phyloP scores from a whole-genome alignment of 2,797 vertebrate genomes.

The Cossypha heuglini region DNA sequence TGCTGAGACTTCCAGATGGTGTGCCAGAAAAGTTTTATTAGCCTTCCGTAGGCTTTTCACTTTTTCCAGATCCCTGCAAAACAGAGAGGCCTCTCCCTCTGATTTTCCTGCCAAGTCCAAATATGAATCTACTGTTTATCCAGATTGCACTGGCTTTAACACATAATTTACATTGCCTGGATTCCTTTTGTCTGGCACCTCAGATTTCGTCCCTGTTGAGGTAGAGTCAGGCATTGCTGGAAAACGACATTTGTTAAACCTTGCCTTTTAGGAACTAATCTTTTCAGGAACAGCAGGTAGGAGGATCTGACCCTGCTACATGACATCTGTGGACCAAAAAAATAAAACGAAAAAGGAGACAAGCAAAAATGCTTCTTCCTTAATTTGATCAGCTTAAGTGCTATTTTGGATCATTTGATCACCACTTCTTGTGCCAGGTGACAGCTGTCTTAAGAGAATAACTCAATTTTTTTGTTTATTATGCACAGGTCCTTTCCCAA shows the following conservation, averaged over 20 bases:
- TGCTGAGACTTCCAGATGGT: not conserved
- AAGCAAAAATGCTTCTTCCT: not conserved
- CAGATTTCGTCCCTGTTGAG: not conserved
- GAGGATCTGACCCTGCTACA: not conserved
- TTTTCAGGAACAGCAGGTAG: not conserved
- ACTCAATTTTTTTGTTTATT: constrained; percentile 48
- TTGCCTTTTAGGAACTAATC: not conserved
- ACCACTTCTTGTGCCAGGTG: not conserved
- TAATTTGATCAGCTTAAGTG: not conserved
- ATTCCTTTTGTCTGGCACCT: not conserved
- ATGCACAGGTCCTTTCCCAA: not conserved
- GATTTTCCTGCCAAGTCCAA: constrained; percentile 50
- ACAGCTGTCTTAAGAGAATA: constrained; percentile 26
- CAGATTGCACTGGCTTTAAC: constrained; percentile 13
- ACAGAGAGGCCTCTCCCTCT: not conserved
- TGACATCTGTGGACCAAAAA: not conserved
- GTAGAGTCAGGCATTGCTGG: not conserved
- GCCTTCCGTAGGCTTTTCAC: not conserved
- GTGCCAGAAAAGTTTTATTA: not conserved
- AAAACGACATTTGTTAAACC: not conserved
- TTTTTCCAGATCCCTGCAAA: constrained; percentile 18
- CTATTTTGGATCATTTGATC: not conserved
- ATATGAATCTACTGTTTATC: constrained; percentile 29
- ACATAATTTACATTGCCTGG: not conserved
- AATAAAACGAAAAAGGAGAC: not conserved